Percentiles rank a stretch among this genome's conserved stretches.
Conservation (phyloP, 2,888 invertebrate species). For the Chrysolina haemoptera region DNA sequence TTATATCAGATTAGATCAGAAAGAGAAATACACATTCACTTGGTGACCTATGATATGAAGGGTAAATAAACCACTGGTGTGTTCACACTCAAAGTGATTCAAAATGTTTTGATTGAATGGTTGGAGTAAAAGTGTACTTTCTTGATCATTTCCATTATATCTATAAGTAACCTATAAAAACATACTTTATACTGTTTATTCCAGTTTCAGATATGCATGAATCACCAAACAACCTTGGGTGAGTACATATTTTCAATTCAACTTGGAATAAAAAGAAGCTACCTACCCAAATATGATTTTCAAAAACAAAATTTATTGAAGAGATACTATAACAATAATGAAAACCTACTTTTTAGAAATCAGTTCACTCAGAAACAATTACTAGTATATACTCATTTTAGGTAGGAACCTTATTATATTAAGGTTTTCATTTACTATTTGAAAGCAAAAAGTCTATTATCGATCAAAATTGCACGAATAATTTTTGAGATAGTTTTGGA, state of each 20-base stretch:
- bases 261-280: constrained; percentile 8
- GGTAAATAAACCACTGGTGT: not conserved
- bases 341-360: not conserved
- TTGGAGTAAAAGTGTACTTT: constrained; percentile 1
- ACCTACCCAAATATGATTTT: not conserved
- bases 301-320: constrained; percentile 8
- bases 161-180: constrained; percentile 7
- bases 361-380: not conserved
- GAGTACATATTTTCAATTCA: constrained; percentile 12
- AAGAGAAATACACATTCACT: not conserved
- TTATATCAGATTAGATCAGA: constrained; percentile 12
- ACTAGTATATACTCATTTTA: too few relatives aligned
- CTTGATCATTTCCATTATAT: not conserved
- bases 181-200: constrained; percentile 10
- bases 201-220: constrained; percentile 3
- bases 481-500: not conserved
- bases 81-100: not conserved
- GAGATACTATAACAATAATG: not conserved
- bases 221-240: constrained; percentile 9
- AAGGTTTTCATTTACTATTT: constrained; percentile 5
- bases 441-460: not conserved
- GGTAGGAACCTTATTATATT: not conserved
- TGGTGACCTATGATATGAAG: too few relatives aligned
- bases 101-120: constrained; percentile 7
- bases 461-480: not conserved